A percentile compares a stretch with the other conserved stretches of the same genome.
phyloP scores from a whole-genome alignment of 2,113 vertebrate genomes.

The Aptenodytes patagonicus region DNA sequence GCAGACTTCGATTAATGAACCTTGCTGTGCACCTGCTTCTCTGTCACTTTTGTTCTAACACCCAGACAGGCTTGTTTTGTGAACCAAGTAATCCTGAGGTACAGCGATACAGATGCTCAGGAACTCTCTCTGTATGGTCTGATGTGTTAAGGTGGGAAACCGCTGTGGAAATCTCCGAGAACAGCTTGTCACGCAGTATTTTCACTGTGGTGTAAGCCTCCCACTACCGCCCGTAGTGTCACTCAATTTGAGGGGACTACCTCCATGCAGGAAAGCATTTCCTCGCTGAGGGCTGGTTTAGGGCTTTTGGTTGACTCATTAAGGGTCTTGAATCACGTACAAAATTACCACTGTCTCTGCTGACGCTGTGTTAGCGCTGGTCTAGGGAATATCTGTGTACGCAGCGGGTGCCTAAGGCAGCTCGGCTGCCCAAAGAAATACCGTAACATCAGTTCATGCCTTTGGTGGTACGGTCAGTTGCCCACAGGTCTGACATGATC shows the following conservation, averaged over 20 bases:
- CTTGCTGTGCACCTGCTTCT: not conserved
- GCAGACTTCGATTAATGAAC: not conserved
- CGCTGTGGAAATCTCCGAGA: not conserved
- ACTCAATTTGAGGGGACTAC: not conserved
- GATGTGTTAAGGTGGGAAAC: not conserved
- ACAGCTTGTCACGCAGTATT: not conserved
- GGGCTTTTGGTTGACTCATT: not conserved
- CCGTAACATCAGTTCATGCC: accelerated
- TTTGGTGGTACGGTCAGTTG: accelerated
- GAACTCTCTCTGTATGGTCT: accelerated
- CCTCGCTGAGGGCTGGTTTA: not conserved
- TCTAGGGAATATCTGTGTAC: accelerated
- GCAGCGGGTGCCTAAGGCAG: not conserved
- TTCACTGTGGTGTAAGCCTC: not conserved
- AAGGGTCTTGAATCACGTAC: accelerated
- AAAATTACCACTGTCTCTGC: accelerated
- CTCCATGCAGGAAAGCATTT: not conserved
- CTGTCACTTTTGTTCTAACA: not conserved
- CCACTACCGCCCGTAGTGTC: accelerated
- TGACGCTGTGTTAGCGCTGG: not conserved
- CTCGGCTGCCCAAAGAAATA: accelerated
- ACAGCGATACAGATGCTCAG: not conserved
- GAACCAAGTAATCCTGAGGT: not conserved
- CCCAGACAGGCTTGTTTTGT: not conserved
- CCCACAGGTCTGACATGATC: not conserved